Evolutionary conservation across 1,140 invertebrate genomes (phyloP).

Genomic region (Heterodera carotae): DNA sequence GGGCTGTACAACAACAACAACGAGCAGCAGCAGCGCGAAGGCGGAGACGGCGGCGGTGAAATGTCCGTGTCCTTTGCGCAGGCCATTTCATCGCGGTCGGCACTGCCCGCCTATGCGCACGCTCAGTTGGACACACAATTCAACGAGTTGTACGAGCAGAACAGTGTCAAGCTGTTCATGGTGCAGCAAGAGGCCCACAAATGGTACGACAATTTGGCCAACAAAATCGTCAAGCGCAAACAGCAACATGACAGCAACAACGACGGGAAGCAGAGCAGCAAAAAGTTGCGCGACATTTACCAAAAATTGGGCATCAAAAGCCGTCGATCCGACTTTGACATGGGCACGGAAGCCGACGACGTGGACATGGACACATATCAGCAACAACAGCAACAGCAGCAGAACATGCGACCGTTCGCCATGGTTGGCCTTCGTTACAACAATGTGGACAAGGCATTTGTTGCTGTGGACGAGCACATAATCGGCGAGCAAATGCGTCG

Average conservation of each 20-base stretch:
- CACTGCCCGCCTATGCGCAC: conserved; percentile 35
- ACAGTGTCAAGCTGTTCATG: conserved; percentile 48
- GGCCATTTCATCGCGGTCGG: conserved; percentile 29
- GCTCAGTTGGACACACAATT: conserved; percentile 45
- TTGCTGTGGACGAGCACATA: conserved; percentile 10
- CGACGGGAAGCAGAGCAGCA: conserved; percentile 14
- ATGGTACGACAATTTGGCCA: conserved; percentile 34
- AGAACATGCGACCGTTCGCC: conserved; percentile 43
- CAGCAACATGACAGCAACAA: not conserved
- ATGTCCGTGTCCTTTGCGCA: conserved; percentile 49
- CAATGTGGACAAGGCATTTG: conserved; percentile 33
- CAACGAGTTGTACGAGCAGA: conserved; percentile 47
- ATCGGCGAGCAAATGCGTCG: not conserved
- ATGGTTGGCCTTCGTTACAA: conserved; percentile 45
- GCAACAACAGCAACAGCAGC: conserved; percentile 19
- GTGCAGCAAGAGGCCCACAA: conserved; percentile 52
- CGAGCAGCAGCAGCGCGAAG: conserved; percentile 43
- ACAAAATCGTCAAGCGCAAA: conserved; percentile 1
- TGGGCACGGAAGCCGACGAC: not conserved
- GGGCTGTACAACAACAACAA: conserved; percentile 37
- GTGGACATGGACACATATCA: not conserved
- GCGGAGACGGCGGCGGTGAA: no score
- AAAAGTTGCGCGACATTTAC: conserved; percentile 40
- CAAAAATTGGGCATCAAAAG: conserved; percentile 42
- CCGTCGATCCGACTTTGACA: conserved; percentile 25